Evolutionary conservation across 1,140 invertebrate genomes (phyloP).

Genomic region (Glomeris maerens): DNA sequence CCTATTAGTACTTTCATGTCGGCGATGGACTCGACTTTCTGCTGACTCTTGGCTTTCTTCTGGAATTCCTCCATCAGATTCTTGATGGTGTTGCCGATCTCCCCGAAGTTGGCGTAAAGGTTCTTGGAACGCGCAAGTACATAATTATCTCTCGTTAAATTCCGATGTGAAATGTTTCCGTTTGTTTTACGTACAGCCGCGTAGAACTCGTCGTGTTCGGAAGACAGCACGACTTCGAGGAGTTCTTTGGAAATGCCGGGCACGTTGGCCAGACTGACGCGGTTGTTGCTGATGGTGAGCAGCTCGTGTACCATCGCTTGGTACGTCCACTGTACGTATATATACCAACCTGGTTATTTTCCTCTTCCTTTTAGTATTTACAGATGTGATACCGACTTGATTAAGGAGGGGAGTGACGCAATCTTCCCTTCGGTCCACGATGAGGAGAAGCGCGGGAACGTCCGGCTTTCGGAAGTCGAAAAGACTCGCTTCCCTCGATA

Average conservation of each 20-base stretch:
- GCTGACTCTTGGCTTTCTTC: conserved; percentile 81
- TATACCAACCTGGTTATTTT: no score
- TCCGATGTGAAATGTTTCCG: no score
- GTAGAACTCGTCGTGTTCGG: conserved; percentile 97
- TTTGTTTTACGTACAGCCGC: conserved; percentile 48
- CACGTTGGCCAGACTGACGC: conserved; percentile 73
- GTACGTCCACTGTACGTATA: conserved; percentile 93
- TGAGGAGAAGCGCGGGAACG: conserved; percentile 58
- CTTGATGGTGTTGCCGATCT: conserved; percentile 95
- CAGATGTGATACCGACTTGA: conserved; percentile 49
- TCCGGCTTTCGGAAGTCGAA: conserved; percentile 67
- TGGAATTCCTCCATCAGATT: conserved; percentile 96
- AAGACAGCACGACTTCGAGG: conserved; percentile 80
- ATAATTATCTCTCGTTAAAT: no score
- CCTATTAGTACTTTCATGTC: conserved; percentile 70
- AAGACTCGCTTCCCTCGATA: conserved; percentile 69
- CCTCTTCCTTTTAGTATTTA: no score
- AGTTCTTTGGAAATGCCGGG: conserved; percentile 61
- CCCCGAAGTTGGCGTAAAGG: conserved; percentile 92
- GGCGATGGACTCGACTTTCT: conserved; percentile 93
- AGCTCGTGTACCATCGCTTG: conserved; percentile 99
- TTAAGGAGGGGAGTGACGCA: conserved; percentile 91
- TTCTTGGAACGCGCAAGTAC: conserved; percentile 44
- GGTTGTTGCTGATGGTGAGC: conserved; percentile 84
- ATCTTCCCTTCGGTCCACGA: conserved; percentile 83